Evolutionary conservation across 2,113 vertebrate genomes (phyloP), one percentile per base, ranked within the genome.

Genomic region (Halichoerus grypus): DNA sequence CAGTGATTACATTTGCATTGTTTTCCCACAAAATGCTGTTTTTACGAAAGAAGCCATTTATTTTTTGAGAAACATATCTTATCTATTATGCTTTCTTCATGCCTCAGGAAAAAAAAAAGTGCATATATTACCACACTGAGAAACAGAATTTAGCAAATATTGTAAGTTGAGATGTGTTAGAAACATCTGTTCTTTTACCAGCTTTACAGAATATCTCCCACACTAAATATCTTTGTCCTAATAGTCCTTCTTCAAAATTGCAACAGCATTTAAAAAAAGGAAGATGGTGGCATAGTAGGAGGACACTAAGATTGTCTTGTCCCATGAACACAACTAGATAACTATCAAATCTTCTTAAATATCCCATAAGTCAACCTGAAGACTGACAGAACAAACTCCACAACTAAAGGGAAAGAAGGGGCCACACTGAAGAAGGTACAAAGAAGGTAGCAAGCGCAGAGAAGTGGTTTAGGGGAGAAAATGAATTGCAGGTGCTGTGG

Each of bases 1-100:
- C 67, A 96, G 61, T 91, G 81, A 88, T 90, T 88, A 61, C 69
- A 84, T 95, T 92, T 91, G 80, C 46, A 90, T 74, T 74, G 19
- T 91, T 95, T 94, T 67, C 16, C 31, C 81, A 92, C 76, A 67
- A 83, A 84, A 71, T 10, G 6, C n/a, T 76, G 1, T 77, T 97
- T 86, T 92, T 76, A 84, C 1, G 26, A 42, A 82, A 82, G 67
- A 76, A 92, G 22, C 0, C 81, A 42, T 94, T 95, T 88, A 24
- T 61, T 90, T 95, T 55, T 85, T n/a, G 18, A 28, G 83, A 69
- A 65, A 85, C 0, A 46, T 31, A 36, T 36, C 7, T 53, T 69
- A n/a, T 96, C 46, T 90, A 26, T 65, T 94, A 83, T 15, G 24
- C 3, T 86, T 89, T 26, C 10, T 69, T 95, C 69, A 61, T 90